Percentiles rank a stretch among this genome's conserved stretches.
Conservation (phyloP, 2,113 vertebrate species). For the Hemicordylus capensis region DNA sequence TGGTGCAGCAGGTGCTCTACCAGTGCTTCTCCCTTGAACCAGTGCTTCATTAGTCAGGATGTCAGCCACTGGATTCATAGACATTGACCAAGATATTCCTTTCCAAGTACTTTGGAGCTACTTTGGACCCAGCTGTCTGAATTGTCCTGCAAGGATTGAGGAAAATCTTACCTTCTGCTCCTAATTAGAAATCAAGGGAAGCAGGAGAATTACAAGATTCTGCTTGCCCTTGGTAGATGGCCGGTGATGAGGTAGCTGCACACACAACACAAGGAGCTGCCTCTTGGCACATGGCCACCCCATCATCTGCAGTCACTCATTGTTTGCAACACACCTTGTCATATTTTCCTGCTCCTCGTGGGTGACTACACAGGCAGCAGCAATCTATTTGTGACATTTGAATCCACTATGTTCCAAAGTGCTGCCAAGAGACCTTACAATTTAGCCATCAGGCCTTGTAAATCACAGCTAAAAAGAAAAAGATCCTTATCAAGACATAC, state of each 20-base stretch:
- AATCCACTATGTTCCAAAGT: neutral
- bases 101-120: too few relatives aligned
- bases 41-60: too few relatives aligned
- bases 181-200: neutral
- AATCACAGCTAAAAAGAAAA: conserved; percentile 12
- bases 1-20: too few relatives aligned
- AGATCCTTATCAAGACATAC: neutral
- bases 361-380: neutral
- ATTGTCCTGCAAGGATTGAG: too few relatives aligned
- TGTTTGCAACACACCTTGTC: too few relatives aligned
- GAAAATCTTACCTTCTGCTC: too few relatives aligned
- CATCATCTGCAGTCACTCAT: too few relatives aligned
- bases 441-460: neutral
- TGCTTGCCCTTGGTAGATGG: neutral
- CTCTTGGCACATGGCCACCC: neutral
- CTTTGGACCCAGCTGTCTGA: too few relatives aligned
- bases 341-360: too few relatives aligned
- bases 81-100: too few relatives aligned
- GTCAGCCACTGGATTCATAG: too few relatives aligned
- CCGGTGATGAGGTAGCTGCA: neutral
- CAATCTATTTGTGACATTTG: neutral
- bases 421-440: neutral
- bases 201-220: neutral
- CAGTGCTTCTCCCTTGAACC: too few relatives aligned
- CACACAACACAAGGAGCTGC: neutral